phyloP scores from a whole-genome alignment of 2,113 vertebrate genomes.

The Gymnogyps californianus region DNA sequence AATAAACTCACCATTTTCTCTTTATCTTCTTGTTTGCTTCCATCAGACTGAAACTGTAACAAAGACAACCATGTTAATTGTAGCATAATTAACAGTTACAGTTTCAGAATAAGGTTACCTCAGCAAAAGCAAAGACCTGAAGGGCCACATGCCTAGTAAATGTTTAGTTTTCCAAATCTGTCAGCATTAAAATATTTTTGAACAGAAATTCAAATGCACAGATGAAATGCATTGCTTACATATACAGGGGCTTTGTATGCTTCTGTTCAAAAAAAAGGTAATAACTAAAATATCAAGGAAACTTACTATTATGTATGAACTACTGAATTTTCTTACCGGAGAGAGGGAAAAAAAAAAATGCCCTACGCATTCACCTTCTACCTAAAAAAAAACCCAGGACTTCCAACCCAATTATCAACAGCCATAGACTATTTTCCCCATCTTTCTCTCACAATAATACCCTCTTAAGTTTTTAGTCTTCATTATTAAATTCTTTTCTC shows the following conservation, averaged over 20 bases:
- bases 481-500: background rate
- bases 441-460: background rate
- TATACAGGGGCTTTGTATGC: background rate
- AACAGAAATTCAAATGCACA: background rate
- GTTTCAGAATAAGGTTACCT: background rate
- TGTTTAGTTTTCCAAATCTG: background rate
- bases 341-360: background rate
- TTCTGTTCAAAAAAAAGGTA: background rate
- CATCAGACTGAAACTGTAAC: conserved; percentile 81
- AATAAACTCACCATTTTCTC: conserved; percentile 81
- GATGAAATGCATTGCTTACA: background rate
- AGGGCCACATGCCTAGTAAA: background rate
- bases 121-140: background rate
- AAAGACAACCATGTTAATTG: background rate
- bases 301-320: background rate
- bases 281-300: background rate
- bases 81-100: background rate
- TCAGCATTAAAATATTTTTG: background rate
- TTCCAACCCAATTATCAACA: background rate
- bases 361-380: background rate
- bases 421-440: background rate
- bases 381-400: background rate
- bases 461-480: background rate
- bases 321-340: background rate
- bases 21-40: conserved; percentile 81